Percentiles rank a stretch among this genome's conserved stretches.
Conservation (phyloP, 2,797 vertebrate species). For the Galaxias olidus region DNA sequence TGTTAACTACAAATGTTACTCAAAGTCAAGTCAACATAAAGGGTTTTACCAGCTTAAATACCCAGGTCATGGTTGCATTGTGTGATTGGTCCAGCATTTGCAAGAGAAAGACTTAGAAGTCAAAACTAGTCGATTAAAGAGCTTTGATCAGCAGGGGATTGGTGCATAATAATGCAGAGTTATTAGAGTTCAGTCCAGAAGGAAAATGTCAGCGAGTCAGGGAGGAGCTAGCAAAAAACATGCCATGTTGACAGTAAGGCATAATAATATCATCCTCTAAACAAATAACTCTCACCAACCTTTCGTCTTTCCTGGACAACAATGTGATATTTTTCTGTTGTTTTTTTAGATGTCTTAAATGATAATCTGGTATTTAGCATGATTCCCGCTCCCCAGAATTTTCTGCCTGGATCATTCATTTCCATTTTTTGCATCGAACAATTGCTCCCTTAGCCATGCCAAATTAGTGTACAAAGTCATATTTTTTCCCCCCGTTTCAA, state of each 20-base stretch:
- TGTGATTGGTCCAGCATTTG: constrained; percentile 36
- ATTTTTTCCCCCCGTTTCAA: constrained; percentile 55
- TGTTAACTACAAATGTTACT: constrained; percentile 17
- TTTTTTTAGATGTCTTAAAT: neutral
- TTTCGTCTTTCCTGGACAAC: neutral
- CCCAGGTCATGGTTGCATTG: constrained; percentile 38
- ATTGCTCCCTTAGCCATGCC: constrained; percentile 55
- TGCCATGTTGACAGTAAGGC: neutral
- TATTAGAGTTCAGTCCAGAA: constrained; percentile 21
- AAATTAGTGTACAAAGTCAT: constrained; percentile 61
- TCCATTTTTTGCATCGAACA: constrained; percentile 40
- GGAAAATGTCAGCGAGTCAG: constrained; percentile 30
- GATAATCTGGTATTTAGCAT: constrained; percentile 14
- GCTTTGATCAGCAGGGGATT: constrained; percentile 17
- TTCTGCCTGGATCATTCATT: constrained; percentile 23
- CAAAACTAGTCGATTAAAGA: constrained; percentile 39
- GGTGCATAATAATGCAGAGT: constrained; percentile 17
- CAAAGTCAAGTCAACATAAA: constrained; percentile 21
- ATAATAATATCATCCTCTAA: neutral
- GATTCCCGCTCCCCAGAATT: constrained; percentile 1
- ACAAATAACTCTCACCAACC: too few species aligned
- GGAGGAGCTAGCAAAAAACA: constrained; percentile 1
- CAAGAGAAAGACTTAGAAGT: constrained; percentile 23
- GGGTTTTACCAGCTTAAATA: constrained; percentile 52
- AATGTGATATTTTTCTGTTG: neutral